A percentile compares a stretch with the other conserved stretches of the same genome.
Conservation (phyloP, 1,140 invertebrate genomes). For the Lasioglossum albipes region DNA sequence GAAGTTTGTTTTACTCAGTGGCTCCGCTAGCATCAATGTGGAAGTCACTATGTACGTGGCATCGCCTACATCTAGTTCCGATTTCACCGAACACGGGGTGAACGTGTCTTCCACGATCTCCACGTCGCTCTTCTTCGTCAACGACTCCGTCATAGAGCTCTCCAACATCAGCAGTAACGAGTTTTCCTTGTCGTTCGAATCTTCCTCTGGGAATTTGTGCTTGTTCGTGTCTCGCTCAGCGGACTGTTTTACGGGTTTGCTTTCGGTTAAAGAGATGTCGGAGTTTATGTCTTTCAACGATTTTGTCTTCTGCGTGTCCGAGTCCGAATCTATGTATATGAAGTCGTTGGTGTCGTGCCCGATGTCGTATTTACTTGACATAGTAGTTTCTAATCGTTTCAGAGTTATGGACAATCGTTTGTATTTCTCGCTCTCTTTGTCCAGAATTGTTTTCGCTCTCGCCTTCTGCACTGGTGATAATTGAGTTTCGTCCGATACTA, state of each 20-base stretch:
- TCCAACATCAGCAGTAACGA: constrained; percentile 5
- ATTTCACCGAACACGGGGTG: constrained; percentile 51
- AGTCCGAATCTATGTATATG: constrained; percentile 50
- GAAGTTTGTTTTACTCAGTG: constrained; percentile 34
- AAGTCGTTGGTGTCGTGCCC: constrained; percentile 34
- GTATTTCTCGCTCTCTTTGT: constrained; percentile 68
- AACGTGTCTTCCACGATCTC: constrained; percentile 7
- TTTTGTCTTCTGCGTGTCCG: constrained; percentile 38
- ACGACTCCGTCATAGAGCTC: neutral
- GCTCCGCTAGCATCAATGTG: constrained; percentile 63
- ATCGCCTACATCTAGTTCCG: constrained; percentile 72
- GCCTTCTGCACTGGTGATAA: constrained; percentile 77
- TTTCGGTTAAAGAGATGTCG: neutral
- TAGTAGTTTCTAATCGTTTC: constrained; percentile 66
- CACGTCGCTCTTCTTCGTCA: neutral
- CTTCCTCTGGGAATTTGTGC: neutral
- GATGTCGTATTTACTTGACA: constrained; percentile 55
- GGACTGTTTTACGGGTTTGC: constrained; percentile 3
- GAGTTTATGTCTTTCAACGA: constrained; percentile 21
- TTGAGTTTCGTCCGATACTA: constrained; percentile 66
- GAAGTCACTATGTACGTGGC: constrained; percentile 74
- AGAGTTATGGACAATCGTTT: constrained; percentile 63
- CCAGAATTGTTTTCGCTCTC: constrained; percentile 70
- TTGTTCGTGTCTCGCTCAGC: neutral
- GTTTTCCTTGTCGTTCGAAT: constrained; percentile 46